phyloP scores from a whole-genome alignment of 1,140 invertebrate genomes.

The Diorhabda sublineata region DNA sequence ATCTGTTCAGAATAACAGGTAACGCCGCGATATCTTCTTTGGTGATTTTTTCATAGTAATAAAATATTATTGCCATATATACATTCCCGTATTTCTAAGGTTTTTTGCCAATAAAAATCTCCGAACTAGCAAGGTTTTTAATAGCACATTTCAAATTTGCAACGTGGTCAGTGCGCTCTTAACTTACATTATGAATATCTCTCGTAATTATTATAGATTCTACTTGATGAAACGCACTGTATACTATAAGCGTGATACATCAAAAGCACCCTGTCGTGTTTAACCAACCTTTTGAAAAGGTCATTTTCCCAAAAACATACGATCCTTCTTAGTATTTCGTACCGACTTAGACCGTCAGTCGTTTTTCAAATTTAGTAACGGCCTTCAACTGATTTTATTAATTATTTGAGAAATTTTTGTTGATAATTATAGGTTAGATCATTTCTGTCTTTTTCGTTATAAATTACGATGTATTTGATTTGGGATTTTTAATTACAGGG shows the following conservation, averaged over 20 bases:
- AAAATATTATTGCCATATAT: too few species aligned
- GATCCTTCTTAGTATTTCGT: slow-evolving; percentile 4
- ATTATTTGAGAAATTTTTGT: slow-evolving; percentile 4
- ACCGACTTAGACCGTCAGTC: slow-evolving; percentile 8
- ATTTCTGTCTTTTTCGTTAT: slow-evolving; percentile 5
- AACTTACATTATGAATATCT: too few species aligned
- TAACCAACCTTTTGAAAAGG: background rate
- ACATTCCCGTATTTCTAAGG: too few species aligned
- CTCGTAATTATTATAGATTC: too few species aligned
- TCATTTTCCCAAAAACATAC: slow-evolving; percentile 4
- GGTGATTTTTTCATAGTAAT: too few species aligned
- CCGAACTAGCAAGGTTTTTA: too few species aligned
- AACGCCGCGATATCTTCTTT: too few species aligned
- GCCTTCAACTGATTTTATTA: slow-evolving; percentile 12
- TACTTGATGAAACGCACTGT: background rate
- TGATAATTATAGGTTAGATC: slow-evolving; percentile 6
- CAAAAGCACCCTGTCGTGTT: background rate
- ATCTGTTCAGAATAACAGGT: too few species aligned
- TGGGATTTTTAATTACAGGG: slow-evolving; percentile 7
- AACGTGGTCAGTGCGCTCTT: too few species aligned
- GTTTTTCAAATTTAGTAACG: slow-evolving; percentile 12
- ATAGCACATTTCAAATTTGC: too few species aligned
- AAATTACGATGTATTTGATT: slow-evolving; percentile 9
- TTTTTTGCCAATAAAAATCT: too few species aligned
- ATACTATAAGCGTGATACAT: background rate